Evolutionary conservation across 2,888 invertebrate species (phyloP), one percentile per base, ranked within the genome.

Genomic region (Pseudoips prasinana): DNA sequence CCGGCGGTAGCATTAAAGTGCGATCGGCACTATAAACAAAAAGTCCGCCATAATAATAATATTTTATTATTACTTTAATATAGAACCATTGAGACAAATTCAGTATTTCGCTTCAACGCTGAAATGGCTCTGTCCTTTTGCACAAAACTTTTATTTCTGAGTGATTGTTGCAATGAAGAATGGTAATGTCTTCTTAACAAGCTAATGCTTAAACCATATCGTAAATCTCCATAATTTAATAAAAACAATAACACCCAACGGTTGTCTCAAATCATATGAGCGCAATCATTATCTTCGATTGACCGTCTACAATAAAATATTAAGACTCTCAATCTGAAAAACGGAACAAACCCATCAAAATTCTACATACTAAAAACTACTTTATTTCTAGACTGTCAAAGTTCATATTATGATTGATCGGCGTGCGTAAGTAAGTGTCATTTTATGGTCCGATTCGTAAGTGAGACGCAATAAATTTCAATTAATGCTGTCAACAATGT

Each of bases 181-280:
- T n/a, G n/a, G n/a, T n/a, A n/a, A n/a, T n/a, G n/a, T n/a, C n/a
- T n/a, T 20, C 20, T 20, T 20, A 20, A 20, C 20, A 20, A 19
- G 7, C 23, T 25, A 29, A 10, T 25, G 20, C 35, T 8, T 18
- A 25, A 19, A 25, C 27, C 29, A 19, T 11, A 30, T 30, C 29
- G 19, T 10, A 27, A 32, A 36, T 33, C 34, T 36, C 53, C 50
- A 59, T 84, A 76, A 86, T 82, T 78, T 78, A 85, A 85, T 84
- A 75, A 82, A n/a, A 73, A 76, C 72, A 70, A 77, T 75, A 73
- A 63, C 69, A 69, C 55, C 58, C 70, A 54, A 56, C 70, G 78
- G 85, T 85, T 85, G 86, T 83, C 70, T 84, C 75, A 82, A 82
- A 86, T 83, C 82, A 83, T 78, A 81, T 67, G 73, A 80, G 80